Percentiles rank a stretch among this genome's conserved stretches.
Evolutionary conservation across 1,140 invertebrate species (phyloP).

Genomic region (Pseudomyrmex gracilis): DNA sequence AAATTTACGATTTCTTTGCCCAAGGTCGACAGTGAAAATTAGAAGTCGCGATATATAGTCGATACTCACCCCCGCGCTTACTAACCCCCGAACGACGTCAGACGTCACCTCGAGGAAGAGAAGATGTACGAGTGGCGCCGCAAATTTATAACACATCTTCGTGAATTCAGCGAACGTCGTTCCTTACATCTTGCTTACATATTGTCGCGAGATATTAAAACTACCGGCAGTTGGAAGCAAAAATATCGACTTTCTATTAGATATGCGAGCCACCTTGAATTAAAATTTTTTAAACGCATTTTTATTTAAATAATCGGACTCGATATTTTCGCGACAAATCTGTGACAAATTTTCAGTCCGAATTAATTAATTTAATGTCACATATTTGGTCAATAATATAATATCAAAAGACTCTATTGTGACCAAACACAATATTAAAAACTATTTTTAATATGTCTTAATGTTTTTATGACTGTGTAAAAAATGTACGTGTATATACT

Average conservation of each 20-base stretch:
- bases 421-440: too few relatives aligned
- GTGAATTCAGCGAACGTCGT: conserved; percentile 20
- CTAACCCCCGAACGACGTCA: conserved; percentile 36
- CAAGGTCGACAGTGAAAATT: conserved; percentile 64
- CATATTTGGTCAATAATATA: not conserved
- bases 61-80: conserved; percentile 47
- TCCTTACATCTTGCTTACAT: conserved; percentile 5
- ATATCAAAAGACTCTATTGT: not conserved
- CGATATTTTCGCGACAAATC: too few relatives aligned
- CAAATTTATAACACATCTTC: conserved; percentile 61
- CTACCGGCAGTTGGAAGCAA: not conserved
- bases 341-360: too few relatives aligned
- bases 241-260: conserved; percentile 35
- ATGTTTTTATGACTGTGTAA: too few relatives aligned
- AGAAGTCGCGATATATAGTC: conserved; percentile 52
- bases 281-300: too few relatives aligned
- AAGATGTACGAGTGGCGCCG: conserved; percentile 42
- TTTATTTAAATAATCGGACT: not conserved
- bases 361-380: not conserved
- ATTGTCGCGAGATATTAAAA: conserved; percentile 23
- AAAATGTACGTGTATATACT: too few relatives aligned
- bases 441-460: too few relatives aligned
- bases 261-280: not conserved
- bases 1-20: conserved; percentile 74
- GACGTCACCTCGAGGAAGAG: conserved; percentile 34